Evolutionary conservation across 2,888 invertebrate species (phyloP).

Genomic region (Polymixis flavicincta): DNA sequence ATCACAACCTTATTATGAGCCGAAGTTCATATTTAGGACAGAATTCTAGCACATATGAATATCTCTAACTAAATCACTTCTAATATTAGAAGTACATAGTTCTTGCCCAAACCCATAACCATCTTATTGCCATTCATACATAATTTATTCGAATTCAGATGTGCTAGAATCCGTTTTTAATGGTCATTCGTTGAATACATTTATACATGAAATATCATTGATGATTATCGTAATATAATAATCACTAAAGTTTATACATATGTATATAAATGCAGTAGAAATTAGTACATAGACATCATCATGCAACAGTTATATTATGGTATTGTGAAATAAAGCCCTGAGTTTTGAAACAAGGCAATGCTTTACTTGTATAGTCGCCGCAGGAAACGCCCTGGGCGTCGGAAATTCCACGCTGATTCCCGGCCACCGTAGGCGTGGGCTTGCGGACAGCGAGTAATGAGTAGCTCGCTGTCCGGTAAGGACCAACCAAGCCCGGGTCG

Average conservation of each 20-base stretch:
- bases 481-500: no score
- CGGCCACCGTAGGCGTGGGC: no score
- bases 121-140: neutral
- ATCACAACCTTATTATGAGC: slow-evolving; percentile 88
- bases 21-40: slow-evolving; percentile 68
- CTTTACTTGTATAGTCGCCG: no score
- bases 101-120: slow-evolving; percentile 1
- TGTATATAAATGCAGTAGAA: slow-evolving; percentile 58
- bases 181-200: slow-evolving; percentile 56
- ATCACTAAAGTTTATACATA: slow-evolving; percentile 43
- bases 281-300: slow-evolving; percentile 39
- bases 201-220: slow-evolving; percentile 51
- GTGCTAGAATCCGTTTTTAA: slow-evolving; percentile 44
- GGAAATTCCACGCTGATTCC: no score
- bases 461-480: no score
- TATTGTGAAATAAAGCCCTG: slow-evolving; percentile 23
- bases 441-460: no score
- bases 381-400: no score
- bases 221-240: slow-evolving; percentile 41
- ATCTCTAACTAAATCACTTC: slow-evolving; percentile 20
- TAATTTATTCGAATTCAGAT: slow-evolving; percentile 28
- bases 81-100: slow-evolving; percentile 12
- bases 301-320: slow-evolving; percentile 19
- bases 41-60: slow-evolving; percentile 62
- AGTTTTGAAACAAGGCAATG: slow-evolving; percentile 27